Evolutionary conservation across 2,888 invertebrate species (phyloP).

Genomic region (Plusia festucae): DNA sequence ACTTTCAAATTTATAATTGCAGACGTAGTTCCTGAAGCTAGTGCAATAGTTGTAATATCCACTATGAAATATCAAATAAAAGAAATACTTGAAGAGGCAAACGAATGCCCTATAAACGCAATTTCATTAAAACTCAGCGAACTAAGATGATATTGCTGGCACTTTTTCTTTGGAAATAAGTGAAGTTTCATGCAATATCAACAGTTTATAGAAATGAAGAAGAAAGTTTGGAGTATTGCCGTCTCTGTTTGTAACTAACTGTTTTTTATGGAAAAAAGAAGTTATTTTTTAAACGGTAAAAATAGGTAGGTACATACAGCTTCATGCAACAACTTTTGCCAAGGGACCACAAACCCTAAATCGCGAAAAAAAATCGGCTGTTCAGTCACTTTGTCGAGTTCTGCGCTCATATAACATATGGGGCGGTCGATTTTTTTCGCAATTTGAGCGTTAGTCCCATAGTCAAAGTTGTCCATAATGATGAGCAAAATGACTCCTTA

Average conservation of each 20-base stretch:
- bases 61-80: slow-evolving; percentile 10
- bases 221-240: slow-evolving; percentile 17
- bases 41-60: background rate
- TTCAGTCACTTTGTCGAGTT: no score
- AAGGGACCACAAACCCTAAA: no score
- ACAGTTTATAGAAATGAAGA: slow-evolving; percentile 15
- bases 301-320: no score
- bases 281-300: no score
- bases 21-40: background rate
- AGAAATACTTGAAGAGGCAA: slow-evolving; percentile 2
- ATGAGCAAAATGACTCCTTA: no score
- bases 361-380: no score
- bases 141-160: slow-evolving; percentile 19
- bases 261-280: background rate
- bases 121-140: slow-evolving; percentile 39
- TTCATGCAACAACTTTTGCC: no score
- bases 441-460: no score
- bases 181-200: slow-evolving; percentile 27
- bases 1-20: no score
- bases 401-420: no score
- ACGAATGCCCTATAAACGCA: slow-evolving; percentile 18
- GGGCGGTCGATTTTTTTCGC: no score
- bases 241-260: background rate
- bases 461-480: no score
- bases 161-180: slow-evolving; percentile 31